A percentile compares a stretch with the other conserved stretches of the same genome.
Conservation (phyloP, 1,140 invertebrate species). For the Drosophila lacertosa region DNA sequence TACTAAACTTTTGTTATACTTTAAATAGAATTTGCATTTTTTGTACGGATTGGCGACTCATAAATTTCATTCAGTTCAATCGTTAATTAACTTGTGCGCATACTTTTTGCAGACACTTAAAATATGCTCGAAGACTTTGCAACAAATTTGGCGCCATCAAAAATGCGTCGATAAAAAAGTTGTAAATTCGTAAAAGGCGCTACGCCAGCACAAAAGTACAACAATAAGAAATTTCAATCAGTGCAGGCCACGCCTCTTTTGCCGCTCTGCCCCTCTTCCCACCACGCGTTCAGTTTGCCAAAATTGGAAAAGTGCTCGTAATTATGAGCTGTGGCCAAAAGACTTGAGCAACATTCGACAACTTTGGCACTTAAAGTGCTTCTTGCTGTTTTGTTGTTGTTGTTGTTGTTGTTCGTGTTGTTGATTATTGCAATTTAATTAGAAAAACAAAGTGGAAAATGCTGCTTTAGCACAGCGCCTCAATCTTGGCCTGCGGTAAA, state of each 20-base stretch:
- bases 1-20: too few species aligned
- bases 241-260: neutral
- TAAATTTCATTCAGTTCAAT: constrained; percentile 1
- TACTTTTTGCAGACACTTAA: constrained; percentile 3
- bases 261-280: neutral
- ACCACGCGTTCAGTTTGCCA: neutral
- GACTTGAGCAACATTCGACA: constrained; percentile 11
- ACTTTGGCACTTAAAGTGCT: constrained; percentile 73
- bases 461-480: constrained; percentile 40
- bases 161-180: constrained; percentile 31
- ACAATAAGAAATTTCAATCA: constrained; percentile 33
- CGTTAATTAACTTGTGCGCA: constrained; percentile 3
- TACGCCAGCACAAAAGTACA: constrained; percentile 9
- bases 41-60: neutral
- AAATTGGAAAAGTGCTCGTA: constrained; percentile 22
- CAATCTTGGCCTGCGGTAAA: constrained; percentile 14
- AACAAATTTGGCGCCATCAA: constrained; percentile 11
- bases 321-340: constrained; percentile 30
- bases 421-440: constrained; percentile 75
- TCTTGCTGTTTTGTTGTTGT: constrained; percentile 7
- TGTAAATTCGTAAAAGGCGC: constrained; percentile 25
- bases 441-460: constrained; percentile 73
- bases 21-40: neutral
- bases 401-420: constrained; percentile 6
- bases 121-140: constrained; percentile 5